phyloP scores from a whole-genome alignment of 2,888 invertebrate genomes.

The Ischnus inquisitorius region DNA sequence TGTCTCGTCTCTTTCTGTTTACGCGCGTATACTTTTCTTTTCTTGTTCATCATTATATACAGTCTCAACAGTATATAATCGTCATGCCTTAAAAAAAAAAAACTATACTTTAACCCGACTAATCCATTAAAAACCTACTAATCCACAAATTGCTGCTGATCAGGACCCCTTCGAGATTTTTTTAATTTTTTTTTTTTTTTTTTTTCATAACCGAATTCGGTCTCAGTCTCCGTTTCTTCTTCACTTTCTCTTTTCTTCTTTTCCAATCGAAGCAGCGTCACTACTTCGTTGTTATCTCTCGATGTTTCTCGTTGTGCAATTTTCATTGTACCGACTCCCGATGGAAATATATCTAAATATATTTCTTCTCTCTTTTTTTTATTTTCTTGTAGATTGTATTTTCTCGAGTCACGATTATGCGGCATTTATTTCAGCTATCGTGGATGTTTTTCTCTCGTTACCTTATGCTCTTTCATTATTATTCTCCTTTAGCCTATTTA shows the following conservation, averaged over 20 bases:
- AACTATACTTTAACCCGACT: slow-evolving; percentile 68
- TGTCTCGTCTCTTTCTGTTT: slow-evolving; percentile 57
- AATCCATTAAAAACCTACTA: slow-evolving; percentile 72
- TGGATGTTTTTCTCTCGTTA: slow-evolving; percentile 51
- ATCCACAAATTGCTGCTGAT: slow-evolving; percentile 50
- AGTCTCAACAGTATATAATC: slow-evolving; percentile 62
- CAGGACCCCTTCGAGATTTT: slow-evolving; percentile 1
- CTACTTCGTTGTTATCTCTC: slow-evolving; percentile 54
- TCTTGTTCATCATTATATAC: slow-evolving; percentile 49
- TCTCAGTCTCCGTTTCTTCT: slow-evolving; percentile 44
- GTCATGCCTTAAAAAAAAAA: slow-evolving; percentile 42
- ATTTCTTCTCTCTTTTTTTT: slow-evolving; percentile 43
- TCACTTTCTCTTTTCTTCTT: slow-evolving; percentile 58
- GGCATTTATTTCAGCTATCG: slow-evolving; percentile 60
- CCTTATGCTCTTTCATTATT: slow-evolving; percentile 44
- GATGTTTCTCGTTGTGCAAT: slow-evolving; percentile 29
- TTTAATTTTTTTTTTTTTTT: neutral
- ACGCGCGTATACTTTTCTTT: slow-evolving; percentile 41
- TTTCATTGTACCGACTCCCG: slow-evolving; percentile 52
- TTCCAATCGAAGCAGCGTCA: slow-evolving; percentile 47
- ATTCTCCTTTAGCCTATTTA: slow-evolving; percentile 50
- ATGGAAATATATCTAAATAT: slow-evolving; percentile 4
- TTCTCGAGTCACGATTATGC: slow-evolving; percentile 56
- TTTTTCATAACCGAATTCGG: slow-evolving; percentile 47
- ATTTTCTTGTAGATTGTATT: slow-evolving; percentile 6